Evolutionary conservation across 1,140 invertebrate species (phyloP), one percentile per base, ranked within the genome.

Genomic region (Hermatobates lingyangjiaoensis): DNA sequence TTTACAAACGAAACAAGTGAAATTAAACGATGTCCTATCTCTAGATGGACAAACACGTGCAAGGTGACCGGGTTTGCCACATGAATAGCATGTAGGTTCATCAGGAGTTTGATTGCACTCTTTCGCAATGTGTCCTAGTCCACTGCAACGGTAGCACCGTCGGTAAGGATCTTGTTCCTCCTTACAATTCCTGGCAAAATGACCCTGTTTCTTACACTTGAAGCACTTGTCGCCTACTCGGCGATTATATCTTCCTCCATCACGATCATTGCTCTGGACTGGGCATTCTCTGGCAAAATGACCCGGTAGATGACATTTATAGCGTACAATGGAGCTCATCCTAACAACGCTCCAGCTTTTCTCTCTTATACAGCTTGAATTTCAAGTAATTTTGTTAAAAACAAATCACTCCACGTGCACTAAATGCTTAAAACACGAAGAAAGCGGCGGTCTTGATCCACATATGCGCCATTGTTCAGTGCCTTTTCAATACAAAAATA

Each of bases 181-280:
- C 64, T 85, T 85, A 73, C 88, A 93, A 59, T 91, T 86, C 56
- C 88, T 78, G 57, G 88, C 88, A 66, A 91, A 91, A 68, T 93
- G 88, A 40, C 89, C 90, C 63, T 81, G 80, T 66, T 85, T 76
- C 69, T 93, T 93, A 71, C 90, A 96, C 71, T 91, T 93, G 77
- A 87, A 93, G 71, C 90, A 94, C 71, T 87, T 87, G 59, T 85
- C 82, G n/a, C n/a, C n/a, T n/a, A n/a, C n/a, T n/a, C n/a, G n/a
- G n/a, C n/a, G n/a, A n/a, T n/a, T n/a, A 51, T 68, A 70, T 40
- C 76, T 73, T 54, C 75, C 77, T 49, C 66, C 58, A 21, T 58
- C 52, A 15, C 58, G 52, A 27, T 54, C 55, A 20, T 57, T 61
- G 30, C 56, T 59, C 39, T 77, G 80, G n/a, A n/a, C n/a, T 65